A percentile compares a stretch with the other conserved stretches of the same genome.
These are phyloP conservation scores for Mesorhabditis belari DNA, from an alignment of 2,888 invertebrate genomes.

Conservation along the genomic window DNA sequence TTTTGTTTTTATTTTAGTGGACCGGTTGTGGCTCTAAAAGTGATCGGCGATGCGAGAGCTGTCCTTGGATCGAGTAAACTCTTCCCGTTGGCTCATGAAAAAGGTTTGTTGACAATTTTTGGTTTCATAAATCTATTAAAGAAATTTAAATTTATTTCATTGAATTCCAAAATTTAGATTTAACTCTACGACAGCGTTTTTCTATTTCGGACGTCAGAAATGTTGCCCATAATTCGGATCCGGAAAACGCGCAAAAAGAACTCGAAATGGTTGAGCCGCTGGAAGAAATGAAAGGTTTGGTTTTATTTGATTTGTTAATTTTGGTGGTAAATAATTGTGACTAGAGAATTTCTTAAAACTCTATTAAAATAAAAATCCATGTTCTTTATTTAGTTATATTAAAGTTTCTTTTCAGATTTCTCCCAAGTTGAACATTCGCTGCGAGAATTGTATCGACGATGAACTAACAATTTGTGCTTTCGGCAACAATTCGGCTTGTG, in stretches of 20 bases:
- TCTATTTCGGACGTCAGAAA: constrained; percentile 90
- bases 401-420: too few species aligned
- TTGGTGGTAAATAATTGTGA: too few species aligned
- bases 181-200: constrained; percentile 73
- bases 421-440: too few species aligned
- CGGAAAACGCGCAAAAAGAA: neutral
- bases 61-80: constrained; percentile 23
- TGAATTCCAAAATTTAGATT: constrained; percentile 11
- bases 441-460: too few species aligned
- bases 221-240: constrained; percentile 77
- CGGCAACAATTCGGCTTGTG: too few species aligned
- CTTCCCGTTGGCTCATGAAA: constrained; percentile 13
- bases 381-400: too few species aligned
- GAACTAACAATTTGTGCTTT: too few species aligned
- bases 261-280: neutral
- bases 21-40: constrained; percentile 29
- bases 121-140: constrained; percentile 73
- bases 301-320: too few species aligned
- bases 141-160: too few species aligned
- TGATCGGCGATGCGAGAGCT: constrained; percentile 18
- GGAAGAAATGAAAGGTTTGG: neutral
- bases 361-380: too few species aligned
- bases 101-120: constrained; percentile 61
- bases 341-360: too few species aligned
- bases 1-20: constrained; percentile 14